Evolutionary conservation across 1,140 invertebrate species (phyloP).

Genomic region (Eupristina koningsbergeri): DNA sequence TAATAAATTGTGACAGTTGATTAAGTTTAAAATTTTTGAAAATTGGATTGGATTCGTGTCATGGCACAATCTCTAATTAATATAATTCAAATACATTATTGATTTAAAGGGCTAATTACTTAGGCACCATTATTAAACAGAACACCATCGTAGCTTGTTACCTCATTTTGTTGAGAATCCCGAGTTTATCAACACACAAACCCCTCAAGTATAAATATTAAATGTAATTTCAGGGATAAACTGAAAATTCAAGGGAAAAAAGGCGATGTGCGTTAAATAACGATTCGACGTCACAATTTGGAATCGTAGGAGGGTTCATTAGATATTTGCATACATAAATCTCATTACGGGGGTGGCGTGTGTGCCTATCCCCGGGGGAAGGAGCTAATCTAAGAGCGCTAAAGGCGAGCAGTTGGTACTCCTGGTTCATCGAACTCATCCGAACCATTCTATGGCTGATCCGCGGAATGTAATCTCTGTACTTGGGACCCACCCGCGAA

Average conservation of each 20-base stretch:
- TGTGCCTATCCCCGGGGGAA: neutral
- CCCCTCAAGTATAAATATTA: neutral
- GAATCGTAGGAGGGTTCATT: neutral
- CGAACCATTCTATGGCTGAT: neutral
- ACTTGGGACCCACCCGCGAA: slow-evolving; percentile 8
- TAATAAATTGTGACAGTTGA: too few relatives aligned
- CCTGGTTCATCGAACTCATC: slow-evolving; percentile 9
- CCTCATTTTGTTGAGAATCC: too few relatives aligned
- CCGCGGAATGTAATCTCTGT: neutral
- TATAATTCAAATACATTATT: too few relatives aligned
- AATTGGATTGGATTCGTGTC: too few relatives aligned
- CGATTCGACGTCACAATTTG: neutral
- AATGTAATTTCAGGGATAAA: neutral
- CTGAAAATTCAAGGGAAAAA: neutral
- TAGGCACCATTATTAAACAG: too few relatives aligned
- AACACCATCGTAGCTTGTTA: too few relatives aligned
- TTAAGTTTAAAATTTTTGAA: too few relatives aligned
- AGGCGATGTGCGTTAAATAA: neutral
- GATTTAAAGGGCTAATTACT: too few relatives aligned
- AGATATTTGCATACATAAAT: slow-evolving; percentile 24
- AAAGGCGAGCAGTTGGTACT: neutral
- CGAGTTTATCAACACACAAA: too few relatives aligned
- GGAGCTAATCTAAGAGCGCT: slow-evolving; percentile 23
- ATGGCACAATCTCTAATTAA: too few relatives aligned
- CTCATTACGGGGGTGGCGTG: neutral